Percentiles rank a stretch among this genome's conserved stretches.
Evolutionary conservation across 2,113 vertebrate species (phyloP).

Genomic region (Notarius quadriscutis): DNA sequence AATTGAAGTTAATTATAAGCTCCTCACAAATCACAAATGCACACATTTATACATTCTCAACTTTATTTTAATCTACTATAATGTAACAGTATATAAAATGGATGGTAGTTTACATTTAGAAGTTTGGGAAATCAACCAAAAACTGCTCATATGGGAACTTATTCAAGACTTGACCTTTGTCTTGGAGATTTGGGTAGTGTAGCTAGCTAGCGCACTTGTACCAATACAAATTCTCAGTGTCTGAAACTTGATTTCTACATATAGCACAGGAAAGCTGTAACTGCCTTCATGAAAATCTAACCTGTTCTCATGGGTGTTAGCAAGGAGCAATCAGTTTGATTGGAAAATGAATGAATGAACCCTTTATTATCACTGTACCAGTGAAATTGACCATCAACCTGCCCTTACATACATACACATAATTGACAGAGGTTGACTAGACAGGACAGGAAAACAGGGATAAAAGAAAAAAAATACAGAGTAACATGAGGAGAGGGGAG

Average conservation of each 20-base stretch:
- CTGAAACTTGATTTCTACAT: background rate
- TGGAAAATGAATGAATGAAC: too few relatives aligned
- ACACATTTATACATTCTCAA: background rate
- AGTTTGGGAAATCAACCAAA: background rate
- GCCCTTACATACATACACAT: too few relatives aligned
- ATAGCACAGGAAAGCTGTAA: background rate
- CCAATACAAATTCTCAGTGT: background rate
- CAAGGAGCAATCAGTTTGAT: too few relatives aligned
- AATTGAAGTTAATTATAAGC: background rate
- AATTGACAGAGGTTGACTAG: too few relatives aligned
- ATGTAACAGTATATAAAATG: background rate
- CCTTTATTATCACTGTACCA: too few relatives aligned
- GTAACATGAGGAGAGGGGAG: too few relatives aligned
- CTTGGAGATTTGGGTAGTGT: background rate
- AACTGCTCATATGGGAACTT: background rate
- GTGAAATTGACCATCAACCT: too few relatives aligned
- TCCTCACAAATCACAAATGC: background rate
- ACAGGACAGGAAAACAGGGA: too few relatives aligned
- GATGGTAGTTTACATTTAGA: background rate
- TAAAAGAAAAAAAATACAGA: too few relatives aligned
- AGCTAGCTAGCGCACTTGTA: background rate
- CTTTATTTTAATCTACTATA: background rate
- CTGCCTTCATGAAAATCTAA: background rate
- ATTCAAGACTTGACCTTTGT: background rate
- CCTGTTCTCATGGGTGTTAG: background rate